These are phyloP conservation scores for Leptonema lineaticorne DNA, from an alignment of 1,140 invertebrate species.

Conservation along the genomic window DNA sequence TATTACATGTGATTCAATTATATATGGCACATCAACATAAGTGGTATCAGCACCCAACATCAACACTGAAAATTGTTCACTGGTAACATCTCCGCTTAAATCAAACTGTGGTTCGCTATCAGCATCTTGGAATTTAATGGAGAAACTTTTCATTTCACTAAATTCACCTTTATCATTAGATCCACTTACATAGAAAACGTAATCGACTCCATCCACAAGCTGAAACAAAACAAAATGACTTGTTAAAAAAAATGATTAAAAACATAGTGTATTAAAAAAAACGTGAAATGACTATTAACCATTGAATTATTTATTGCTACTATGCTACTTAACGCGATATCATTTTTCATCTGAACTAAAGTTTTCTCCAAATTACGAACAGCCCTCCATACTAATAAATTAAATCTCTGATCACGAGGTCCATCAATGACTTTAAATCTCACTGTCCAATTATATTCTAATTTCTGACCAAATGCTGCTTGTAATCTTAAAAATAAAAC, in stretches of 20 bases:
- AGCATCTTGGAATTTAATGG: constrained; percentile 34
- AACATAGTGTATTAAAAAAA: not conserved
- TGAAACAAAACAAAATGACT: not conserved
- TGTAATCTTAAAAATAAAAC: constrained; percentile 30
- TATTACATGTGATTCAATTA: constrained; percentile 33
- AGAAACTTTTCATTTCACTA: constrained; percentile 31
- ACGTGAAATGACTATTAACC: not conserved
- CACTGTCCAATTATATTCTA: constrained; percentile 35
- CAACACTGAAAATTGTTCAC: constrained; percentile 35
- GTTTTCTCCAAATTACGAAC: constrained; percentile 33
- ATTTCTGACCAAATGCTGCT: constrained; percentile 31
- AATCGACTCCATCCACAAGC: constrained; percentile 36
- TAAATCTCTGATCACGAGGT: constrained; percentile 35
- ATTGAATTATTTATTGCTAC: constrained; percentile 36
- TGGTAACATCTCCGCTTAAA: not conserved
- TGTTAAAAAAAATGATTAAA: constrained; percentile 5
- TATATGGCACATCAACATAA: constrained; percentile 35
- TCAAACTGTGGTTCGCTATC: constrained; percentile 34
- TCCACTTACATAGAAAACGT: constrained; percentile 33
- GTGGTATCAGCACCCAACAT: constrained; percentile 35
- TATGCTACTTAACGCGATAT: constrained; percentile 32
- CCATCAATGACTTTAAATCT: constrained; percentile 32
- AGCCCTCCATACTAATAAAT: constrained; percentile 34
- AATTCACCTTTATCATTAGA: constrained; percentile 26
- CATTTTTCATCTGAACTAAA: constrained; percentile 24